A percentile compares a stretch with the other conserved stretches of the same genome.
These are phyloP conservation scores for Xylocampa areola DNA, from an alignment of 2,888 invertebrate species.

Conservation along the genomic window DNA sequence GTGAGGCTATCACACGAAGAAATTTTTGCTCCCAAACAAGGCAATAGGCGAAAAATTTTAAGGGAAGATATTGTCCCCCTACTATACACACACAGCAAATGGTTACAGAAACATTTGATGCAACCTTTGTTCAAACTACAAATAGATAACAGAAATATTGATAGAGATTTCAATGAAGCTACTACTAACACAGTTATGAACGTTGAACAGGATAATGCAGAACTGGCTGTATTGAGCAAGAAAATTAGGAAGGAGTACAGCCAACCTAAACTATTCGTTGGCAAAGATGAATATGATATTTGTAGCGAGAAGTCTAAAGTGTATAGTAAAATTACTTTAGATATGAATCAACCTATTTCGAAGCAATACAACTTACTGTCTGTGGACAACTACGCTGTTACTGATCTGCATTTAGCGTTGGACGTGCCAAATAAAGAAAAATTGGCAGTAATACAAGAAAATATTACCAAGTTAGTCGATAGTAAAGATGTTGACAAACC, in stretches of 20 bases:
- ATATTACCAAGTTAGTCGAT: slow-evolving; percentile 58
- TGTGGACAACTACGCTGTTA: slow-evolving; percentile 56
- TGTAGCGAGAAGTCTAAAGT: slow-evolving; percentile 64
- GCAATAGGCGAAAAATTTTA: slow-evolving; percentile 74
- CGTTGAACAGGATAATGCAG: slow-evolving; percentile 66
- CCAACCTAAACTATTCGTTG: slow-evolving; percentile 78
- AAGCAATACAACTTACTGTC: slow-evolving; percentile 70
- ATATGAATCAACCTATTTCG: slow-evolving; percentile 73
- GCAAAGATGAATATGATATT: slow-evolving; percentile 70
- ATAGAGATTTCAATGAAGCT: slow-evolving; percentile 59
- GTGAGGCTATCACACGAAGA: slow-evolving; percentile 76
- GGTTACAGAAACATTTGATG: slow-evolving; percentile 92
- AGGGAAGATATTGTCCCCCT: slow-evolving; percentile 90
- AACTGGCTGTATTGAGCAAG: slow-evolving; percentile 76
- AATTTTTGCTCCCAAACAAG: slow-evolving; percentile 71
- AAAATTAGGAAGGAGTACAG: slow-evolving; percentile 79
- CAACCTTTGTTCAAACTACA: slow-evolving; percentile 68
- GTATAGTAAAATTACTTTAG: slow-evolving; percentile 69
- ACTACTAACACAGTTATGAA: slow-evolving; percentile 59
- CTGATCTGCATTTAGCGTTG: slow-evolving; percentile 68
- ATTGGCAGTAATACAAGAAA: slow-evolving; percentile 64
- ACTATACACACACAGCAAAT: slow-evolving; percentile 92
- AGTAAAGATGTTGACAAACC: slow-evolving; percentile 46
- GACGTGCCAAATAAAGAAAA: slow-evolving; percentile 71
- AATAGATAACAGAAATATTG: slow-evolving; percentile 55